Evolutionary conservation across 2,113 vertebrate genomes (phyloP), one percentile per base, ranked within the genome.

Genomic region (Crotalus tigris): DNA sequence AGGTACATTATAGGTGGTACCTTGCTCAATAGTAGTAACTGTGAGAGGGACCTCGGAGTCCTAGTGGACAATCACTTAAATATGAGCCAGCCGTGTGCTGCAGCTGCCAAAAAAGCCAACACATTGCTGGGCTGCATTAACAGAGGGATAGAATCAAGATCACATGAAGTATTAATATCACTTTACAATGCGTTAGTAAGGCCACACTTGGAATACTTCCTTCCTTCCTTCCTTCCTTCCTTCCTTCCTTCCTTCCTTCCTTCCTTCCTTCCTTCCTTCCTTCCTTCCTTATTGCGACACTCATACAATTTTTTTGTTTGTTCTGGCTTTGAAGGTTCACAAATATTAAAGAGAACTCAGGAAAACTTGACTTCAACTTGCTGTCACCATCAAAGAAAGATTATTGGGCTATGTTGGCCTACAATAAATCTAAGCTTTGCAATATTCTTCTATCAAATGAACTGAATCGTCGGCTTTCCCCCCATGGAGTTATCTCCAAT

Each of bases 371-470:
- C 96, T 95, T 99, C 89, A 97, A 92, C 93, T 95, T 98, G 88
- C 98, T 99, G 90, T 99, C 98, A 29, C 99, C 99, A 0, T 89
- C 98, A 0, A 98, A 98, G 96, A 98, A 98, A 58, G 98, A 99
- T 4, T 99, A 99, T 85, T 99, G 99, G 99, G 98, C 99, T 92
- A 99, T 99, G 98, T 85, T 99, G 97, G 99, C 99, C 26, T 99
- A 99, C 97, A 99, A 99, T 93, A 98, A 98, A 26, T 98, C 99
- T 96, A 99, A 99, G 90, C 98, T 99, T 88, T 99, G 99, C 96
- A 99, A 99, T 94, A 94, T 99, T 91, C 98, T 99, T 11, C 99
- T 99, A 97, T 99, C 99, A 96, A 98, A 96, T 0, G 99, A 99
- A 97, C 98, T 99, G 46, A 98, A 99, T 96, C 98, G 98, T 0